Conservation (phyloP, 1,140 invertebrate genomes). For the Brachionus calyciflorus region DNA sequence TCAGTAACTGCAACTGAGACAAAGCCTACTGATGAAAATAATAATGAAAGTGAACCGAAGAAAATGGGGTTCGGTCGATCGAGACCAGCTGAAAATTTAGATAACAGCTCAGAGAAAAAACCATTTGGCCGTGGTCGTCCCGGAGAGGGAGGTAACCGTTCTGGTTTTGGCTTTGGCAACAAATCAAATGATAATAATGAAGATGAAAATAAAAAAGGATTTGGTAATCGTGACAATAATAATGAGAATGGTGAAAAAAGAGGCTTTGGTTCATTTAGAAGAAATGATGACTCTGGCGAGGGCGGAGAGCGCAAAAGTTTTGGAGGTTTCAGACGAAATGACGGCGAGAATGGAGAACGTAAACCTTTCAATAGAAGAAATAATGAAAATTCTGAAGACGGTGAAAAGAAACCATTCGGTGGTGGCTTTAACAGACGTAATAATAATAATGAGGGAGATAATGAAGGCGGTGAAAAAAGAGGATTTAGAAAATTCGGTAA, state of each 20-base stretch:
- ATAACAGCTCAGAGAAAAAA: neutral
- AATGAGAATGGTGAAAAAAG: neutral
- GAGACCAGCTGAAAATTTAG: neutral
- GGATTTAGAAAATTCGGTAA: neutral
- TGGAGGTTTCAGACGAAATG: neutral
- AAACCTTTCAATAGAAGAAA: neutral
- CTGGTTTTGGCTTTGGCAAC: too few species aligned
- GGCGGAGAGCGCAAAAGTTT: neutral
- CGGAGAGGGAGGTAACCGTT: neutral
- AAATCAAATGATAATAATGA: neutral
- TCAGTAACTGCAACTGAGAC: neutral
- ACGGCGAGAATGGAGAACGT: neutral
- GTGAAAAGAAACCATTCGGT: neutral
- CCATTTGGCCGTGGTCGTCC: neutral
- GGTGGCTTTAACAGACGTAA: neutral
- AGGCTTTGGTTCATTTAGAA: neutral
- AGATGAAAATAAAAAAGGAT: neutral
- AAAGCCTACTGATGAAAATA: neutral
- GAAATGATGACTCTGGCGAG: neutral
- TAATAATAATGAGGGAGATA: neutral
- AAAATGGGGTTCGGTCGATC: too few species aligned
- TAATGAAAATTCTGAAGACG: neutral
- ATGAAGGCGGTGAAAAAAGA: neutral
- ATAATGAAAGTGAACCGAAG: neutral
- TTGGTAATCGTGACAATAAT: neutral